phyloP scores from a whole-genome alignment of 2,797 vertebrate species.

The Phalanger gymnotis region DNA sequence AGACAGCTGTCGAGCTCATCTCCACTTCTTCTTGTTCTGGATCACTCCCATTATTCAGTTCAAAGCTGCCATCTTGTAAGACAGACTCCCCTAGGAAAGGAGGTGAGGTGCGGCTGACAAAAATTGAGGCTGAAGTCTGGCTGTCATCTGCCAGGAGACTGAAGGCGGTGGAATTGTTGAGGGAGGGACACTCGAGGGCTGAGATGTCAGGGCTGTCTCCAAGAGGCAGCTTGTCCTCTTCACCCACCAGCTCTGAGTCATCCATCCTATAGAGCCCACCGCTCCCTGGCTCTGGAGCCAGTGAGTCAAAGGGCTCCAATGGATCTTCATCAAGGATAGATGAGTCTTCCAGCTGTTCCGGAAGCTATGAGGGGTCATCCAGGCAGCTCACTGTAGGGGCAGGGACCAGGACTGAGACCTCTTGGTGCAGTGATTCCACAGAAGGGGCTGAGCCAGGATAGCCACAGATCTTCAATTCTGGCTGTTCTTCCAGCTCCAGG shows the following conservation, averaged over 20 bases:
- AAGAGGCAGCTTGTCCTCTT: conserved; percentile 79
- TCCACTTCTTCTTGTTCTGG: conserved; percentile 74
- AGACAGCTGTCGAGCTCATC: conserved; percentile 71
- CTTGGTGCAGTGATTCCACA: conserved; percentile 77
- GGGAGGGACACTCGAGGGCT: conserved; percentile 78
- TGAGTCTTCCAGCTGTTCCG: conserved; percentile 80
- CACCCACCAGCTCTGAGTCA: conserved; percentile 83
- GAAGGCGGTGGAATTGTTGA: conserved; percentile 79
- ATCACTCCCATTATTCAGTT: conserved; percentile 76
- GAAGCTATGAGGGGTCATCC: conserved; percentile 82
- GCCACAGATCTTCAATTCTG: conserved; percentile 84
- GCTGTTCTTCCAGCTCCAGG: conserved; percentile 84
- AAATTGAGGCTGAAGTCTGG: conserved; percentile 78
- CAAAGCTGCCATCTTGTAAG: conserved; percentile 78
- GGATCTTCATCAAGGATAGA: conserved; percentile 82
- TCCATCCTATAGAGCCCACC: conserved; percentile 86
- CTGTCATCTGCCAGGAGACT: conserved; percentile 81
- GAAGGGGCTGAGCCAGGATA: conserved; percentile 77
- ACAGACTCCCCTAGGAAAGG: conserved; percentile 81
- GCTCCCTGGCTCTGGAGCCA: conserved; percentile 83
- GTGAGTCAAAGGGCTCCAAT: conserved; percentile 84
- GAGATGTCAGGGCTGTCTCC: conserved; percentile 82
- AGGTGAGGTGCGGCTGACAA: conserved; percentile 76
- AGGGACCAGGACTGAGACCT: conserved; percentile 79
- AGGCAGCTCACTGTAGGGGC: conserved; percentile 77